Conservation (phyloP, 92 coral and sea anemone species). For the Palythoa caribaeorum region DNA sequence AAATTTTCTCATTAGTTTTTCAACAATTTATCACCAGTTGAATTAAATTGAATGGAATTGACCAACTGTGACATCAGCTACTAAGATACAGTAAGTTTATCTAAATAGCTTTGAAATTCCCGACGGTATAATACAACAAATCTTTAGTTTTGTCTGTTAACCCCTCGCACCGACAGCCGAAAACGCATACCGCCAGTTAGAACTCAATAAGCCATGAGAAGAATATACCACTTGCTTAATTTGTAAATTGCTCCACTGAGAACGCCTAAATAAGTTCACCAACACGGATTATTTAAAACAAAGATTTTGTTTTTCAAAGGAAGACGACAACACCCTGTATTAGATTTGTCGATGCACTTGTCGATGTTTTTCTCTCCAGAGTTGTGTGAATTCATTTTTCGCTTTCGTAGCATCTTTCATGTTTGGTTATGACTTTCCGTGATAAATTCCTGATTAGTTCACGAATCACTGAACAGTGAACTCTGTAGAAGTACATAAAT, state of each 20-base stretch:
- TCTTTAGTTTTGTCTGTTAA: background rate
- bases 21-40: slow-evolving; percentile 39
- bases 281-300: slow-evolving; percentile 4
- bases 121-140: background rate
- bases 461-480: background rate
- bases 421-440: slow-evolving; percentile 5
- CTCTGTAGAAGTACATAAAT: slow-evolving; percentile 5
- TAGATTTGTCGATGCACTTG: background rate
- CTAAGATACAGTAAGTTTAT: background rate
- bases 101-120: too few species aligned
- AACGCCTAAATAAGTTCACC: background rate
- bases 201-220: background rate
- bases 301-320: slow-evolving; percentile 10
- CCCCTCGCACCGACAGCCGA: background rate
- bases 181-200: too few species aligned
- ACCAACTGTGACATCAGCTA: slow-evolving; percentile 4
- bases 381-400: background rate
- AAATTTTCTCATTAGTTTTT: background rate
- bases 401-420: background rate
- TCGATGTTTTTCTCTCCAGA: background rate
- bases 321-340: slow-evolving; percentile 7
- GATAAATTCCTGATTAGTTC: background rate
- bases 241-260: background rate
- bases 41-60: slow-evolving; percentile 20
- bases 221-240: slow-evolving; percentile 37